Percentiles rank a stretch among this genome's conserved stretches.
These are phyloP conservation scores for Graptemys geographica DNA, from an alignment of 2,797 vertebrate species.

Conservation along the genomic window DNA sequence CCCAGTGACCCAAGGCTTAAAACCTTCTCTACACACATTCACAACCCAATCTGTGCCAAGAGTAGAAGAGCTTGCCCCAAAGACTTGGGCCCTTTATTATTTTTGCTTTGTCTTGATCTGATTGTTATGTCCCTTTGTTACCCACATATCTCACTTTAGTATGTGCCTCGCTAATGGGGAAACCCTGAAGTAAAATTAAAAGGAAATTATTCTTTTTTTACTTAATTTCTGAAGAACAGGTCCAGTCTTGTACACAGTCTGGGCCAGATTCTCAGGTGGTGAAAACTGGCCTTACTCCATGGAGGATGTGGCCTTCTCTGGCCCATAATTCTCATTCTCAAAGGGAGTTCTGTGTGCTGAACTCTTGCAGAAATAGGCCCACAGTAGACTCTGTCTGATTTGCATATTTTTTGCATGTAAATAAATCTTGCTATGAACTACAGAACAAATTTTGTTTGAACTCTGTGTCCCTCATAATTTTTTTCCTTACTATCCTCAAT, in stretches of 20 bases:
- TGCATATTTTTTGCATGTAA: background rate
- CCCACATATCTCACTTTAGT: background rate
- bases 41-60: background rate
- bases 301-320: accelerated
- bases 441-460: slow-evolving; percentile 67
- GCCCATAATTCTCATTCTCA: background rate
- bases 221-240: slow-evolving; percentile 11
- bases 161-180: background rate
- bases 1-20: background rate
- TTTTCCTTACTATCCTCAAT: slow-evolving; percentile 68
- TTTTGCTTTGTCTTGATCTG: background rate
- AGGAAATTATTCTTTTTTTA: background rate
- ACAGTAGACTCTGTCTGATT: background rate
- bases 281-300: background rate
- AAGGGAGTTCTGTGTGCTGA: background rate
- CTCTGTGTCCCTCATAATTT: slow-evolving; percentile 65
- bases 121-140: background rate
- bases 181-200: background rate
- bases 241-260: background rate
- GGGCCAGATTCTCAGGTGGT: slow-evolving; percentile 32
- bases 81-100: background rate
- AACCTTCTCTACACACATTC: background rate
- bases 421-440: slow-evolving; percentile 14
- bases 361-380: background rate
- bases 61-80: background rate